Evolutionary conservation across 2,113 vertebrate genomes (phyloP).

Genomic region (Cyprinus carpio): DNA sequence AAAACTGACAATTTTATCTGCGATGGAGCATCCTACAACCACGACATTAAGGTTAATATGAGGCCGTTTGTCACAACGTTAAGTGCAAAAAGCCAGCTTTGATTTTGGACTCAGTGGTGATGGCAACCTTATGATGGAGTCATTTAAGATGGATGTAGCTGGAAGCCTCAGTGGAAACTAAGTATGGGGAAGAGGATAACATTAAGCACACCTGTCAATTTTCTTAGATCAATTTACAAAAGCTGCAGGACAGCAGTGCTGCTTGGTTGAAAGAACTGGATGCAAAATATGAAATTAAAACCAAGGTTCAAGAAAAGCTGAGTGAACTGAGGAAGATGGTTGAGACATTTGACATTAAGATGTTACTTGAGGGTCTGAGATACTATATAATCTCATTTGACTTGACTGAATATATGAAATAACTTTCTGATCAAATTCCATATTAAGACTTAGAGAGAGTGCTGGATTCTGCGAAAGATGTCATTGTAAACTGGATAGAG

Average conservation of each 20-base stretch:
- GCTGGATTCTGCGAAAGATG: conserved; percentile 78
- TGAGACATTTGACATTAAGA: conserved; percentile 75
- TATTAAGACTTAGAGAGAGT: conserved; percentile 74
- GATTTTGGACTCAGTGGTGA: conserved; percentile 73
- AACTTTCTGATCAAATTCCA: conserved; percentile 73
- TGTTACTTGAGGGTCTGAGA: conserved; percentile 72
- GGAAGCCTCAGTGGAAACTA: conserved; percentile 80
- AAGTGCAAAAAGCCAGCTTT: conserved; percentile 72
- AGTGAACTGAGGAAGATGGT: conserved; percentile 74
- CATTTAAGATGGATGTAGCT: conserved; percentile 77
- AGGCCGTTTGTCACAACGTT: conserved; percentile 78
- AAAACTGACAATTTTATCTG: conserved; percentile 81
- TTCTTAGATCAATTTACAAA: conserved; percentile 77
- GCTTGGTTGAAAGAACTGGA: conserved; percentile 84
- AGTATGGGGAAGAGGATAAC: conserved; percentile 72
- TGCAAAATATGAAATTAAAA: conserved; percentile 74
- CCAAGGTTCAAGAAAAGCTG: conserved; percentile 75
- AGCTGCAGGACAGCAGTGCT: conserved; percentile 68
- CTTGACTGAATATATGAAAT: conserved; percentile 69
- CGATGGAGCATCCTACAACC: conserved; percentile 83
- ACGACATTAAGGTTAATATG: conserved; percentile 80
- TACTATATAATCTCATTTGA: conserved; percentile 73
- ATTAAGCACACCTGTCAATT: conserved; percentile 82
- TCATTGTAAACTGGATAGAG: conserved; percentile 81
- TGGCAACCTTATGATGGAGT: conserved; percentile 79